Conservation (phyloP, 2,888 invertebrate species). For the Willowsia nigromaculata region DNA sequence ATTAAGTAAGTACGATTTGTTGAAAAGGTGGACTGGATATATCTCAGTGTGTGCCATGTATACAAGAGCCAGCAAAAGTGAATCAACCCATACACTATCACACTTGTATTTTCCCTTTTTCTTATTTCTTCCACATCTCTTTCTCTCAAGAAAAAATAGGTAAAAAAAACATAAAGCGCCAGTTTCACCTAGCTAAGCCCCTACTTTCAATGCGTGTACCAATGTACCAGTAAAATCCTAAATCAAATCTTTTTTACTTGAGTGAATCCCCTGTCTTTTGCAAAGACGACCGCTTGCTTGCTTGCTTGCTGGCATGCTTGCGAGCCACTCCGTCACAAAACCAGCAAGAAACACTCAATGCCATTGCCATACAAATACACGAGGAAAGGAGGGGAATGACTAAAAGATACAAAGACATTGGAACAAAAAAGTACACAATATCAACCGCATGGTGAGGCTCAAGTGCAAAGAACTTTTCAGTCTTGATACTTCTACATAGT, state of each 20-base stretch:
- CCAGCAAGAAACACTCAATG: conserved; percentile 36
- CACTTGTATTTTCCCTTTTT: background rate
- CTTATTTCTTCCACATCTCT: background rate
- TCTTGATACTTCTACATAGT: background rate
- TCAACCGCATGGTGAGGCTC: conserved; percentile 23
- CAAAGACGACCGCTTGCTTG: conserved; percentile 63
- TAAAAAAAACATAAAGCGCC: conserved; percentile 1
- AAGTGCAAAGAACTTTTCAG: background rate
- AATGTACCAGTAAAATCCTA: conserved; percentile 58
- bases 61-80: background rate
- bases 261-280: conserved; percentile 66
- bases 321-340: conserved; percentile 19
- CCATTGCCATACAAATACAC: conserved; percentile 16
- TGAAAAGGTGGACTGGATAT: background rate
- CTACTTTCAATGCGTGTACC: background rate
- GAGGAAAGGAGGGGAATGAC: background rate
- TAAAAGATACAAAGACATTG: background rate
- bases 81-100: conserved; percentile 17
- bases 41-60: too few species aligned
- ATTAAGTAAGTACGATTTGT: background rate
- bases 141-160: background rate
- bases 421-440: background rate
- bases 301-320: conserved; percentile 38
- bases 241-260: conserved; percentile 67
- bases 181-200: conserved; percentile 39